Evolutionary conservation across 1,140 invertebrate species (phyloP), one percentile per base, ranked within the genome.

Genomic region (Stratiolaelaps scimitus): DNA sequence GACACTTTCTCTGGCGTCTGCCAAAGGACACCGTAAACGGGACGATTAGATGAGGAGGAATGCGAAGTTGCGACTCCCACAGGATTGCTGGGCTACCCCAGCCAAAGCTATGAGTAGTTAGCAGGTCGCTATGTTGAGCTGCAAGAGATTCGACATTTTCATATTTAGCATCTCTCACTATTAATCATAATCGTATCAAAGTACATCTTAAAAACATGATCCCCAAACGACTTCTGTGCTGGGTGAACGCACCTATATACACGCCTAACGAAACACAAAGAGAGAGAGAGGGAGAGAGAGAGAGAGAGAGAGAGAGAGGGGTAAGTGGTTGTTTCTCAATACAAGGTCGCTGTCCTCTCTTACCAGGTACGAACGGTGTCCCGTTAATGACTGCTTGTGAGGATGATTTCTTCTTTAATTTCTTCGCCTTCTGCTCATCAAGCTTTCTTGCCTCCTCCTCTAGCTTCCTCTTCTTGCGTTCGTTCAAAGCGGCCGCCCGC

Each of bases 61-160:
- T 60, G 34, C 53, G 53, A 60, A 60, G 53, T 26, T 60, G 53
- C 15, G 53, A 60, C 17, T 60, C 53, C 53, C 53, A 60, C 17
- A 26, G 34, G 26, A 60, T 29, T 29, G 34, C 53, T 60, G 53
- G 15, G 26, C 53, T 60, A 26, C 53, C 26, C 26, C 53, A 60
- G 15, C 53, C 53, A 23, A 60, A 60, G 34, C 53, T 60, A 34
- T 26, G 26, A 34, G 53, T 34, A 26, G 26, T 34, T 34, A 60
- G 10, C 15, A 60, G 53, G 20, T 34, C 53, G 17, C 26, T 34
- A 34, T 60, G 53, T n/a, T 60, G 53, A 26, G 17, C 53, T 60
- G 53, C 26, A 60, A 60, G 10, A 26, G 53, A 26, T 2, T 60
- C 53, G 34, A 60, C 4, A 26, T 17, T 60, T 60, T 23, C 2